Evolutionary conservation across 2,797 vertebrate genomes (phyloP).

Genomic region (Pseudotriccus pelzelni): DNA sequence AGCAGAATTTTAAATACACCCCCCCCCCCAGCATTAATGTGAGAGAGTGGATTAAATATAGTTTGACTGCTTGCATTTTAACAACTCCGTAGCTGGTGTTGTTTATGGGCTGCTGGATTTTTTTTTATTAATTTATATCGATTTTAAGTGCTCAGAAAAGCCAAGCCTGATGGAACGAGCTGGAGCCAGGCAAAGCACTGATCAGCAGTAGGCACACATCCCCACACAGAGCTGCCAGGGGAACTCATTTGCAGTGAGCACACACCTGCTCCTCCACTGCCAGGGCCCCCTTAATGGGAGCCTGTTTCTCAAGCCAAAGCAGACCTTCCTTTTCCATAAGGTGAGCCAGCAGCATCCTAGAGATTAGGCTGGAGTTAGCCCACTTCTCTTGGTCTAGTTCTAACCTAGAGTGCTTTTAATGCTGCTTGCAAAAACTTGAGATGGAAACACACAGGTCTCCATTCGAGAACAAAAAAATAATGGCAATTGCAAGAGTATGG

Average conservation of each 20-base stretch:
- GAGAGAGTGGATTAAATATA: slow-evolving; percentile 27
- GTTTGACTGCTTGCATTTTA: slow-evolving; percentile 36
- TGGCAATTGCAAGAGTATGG: neutral
- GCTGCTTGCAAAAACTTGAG: neutral
- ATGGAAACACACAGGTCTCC: rapidly evolving
- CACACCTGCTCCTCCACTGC: neutral
- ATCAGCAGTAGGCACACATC: neutral
- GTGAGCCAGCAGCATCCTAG: neutral
- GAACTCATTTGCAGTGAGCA: neutral
- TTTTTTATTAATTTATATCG: slow-evolving; percentile 70
- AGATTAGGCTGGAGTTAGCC: neutral
- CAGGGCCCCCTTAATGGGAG: neutral
- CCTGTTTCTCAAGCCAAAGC: neutral
- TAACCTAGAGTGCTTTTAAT: neutral
- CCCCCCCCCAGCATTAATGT: neutral
- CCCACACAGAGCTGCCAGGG: neutral
- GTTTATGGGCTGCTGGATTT: slow-evolving; percentile 63
- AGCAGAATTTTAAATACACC: neutral
- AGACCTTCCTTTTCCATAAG: neutral
- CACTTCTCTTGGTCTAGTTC: neutral
- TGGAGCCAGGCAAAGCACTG: neutral
- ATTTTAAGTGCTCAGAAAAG: slow-evolving; percentile 34
- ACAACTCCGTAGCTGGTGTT: slow-evolving; percentile 28
- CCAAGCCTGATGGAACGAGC: slow-evolving; percentile 14
- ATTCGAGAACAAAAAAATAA: neutral